Conservation (phyloP, 2,888 invertebrate genomes). For the Galeruca laticollis region DNA sequence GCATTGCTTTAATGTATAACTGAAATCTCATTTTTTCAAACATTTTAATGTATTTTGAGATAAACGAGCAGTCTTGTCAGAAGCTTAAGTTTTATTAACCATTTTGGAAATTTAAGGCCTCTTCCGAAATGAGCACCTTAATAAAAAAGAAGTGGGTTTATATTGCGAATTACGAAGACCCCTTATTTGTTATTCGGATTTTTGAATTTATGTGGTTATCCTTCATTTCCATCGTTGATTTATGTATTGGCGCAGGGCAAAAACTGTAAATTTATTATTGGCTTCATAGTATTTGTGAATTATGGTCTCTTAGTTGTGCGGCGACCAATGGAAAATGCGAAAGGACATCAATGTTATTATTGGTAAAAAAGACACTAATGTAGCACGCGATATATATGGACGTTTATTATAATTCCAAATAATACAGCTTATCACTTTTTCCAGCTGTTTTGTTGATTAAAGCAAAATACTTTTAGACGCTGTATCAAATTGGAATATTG, state of each 20-base stretch:
- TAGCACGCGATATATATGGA: neutral
- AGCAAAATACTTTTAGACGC: too few relatives aligned
- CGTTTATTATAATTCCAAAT: too few relatives aligned
- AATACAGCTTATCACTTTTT: too few relatives aligned
- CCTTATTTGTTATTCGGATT: slow-evolving; percentile 8
- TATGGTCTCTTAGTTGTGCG: neutral
- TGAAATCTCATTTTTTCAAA: slow-evolving; percentile 20
- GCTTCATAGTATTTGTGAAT: neutral
- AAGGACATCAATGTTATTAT: neutral
- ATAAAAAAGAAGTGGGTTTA: slow-evolving; percentile 17
- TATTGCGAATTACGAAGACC: neutral
- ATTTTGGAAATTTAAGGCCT: slow-evolving; percentile 31
- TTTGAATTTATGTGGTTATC: neutral
- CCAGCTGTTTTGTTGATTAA: too few relatives aligned
- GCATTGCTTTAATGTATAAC: neutral
- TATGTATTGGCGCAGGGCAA: neutral
- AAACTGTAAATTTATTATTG: neutral
- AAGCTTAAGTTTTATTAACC: slow-evolving; percentile 35
- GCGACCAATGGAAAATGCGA: neutral
- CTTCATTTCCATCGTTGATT: neutral
- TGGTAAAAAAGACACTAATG: neutral
- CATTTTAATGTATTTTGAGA: slow-evolving; percentile 32
- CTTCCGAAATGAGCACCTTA: slow-evolving; percentile 21
- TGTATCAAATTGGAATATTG: too few relatives aligned
- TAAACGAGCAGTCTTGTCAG: slow-evolving; percentile 30